Evolutionary conservation across 1,140 invertebrate genomes (phyloP), one percentile per base, ranked within the genome.

Genomic region (Drosophila cardini): DNA sequence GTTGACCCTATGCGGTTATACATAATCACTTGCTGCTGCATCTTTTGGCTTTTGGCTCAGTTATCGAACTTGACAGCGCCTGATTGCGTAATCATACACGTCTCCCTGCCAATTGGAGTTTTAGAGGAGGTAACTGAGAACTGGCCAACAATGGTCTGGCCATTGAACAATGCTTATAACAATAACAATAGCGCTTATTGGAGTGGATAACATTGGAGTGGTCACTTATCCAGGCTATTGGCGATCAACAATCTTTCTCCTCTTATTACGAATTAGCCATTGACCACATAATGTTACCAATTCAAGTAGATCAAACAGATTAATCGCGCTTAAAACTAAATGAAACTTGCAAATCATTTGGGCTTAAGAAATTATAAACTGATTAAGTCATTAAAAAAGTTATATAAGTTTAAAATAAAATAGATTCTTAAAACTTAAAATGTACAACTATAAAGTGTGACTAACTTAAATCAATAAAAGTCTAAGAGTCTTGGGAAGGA

Each of bases 1-100:
- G 4, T 11, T 62, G 58, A 62, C 58, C 58, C 58, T 21, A 32
- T 15, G 58, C 38, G 58, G 58, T 10, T 46, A 6, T 15, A 61
- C 58, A 61, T 61, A 61, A 61, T 61, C 58, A 61, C 58, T 11
- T 61, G 58, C 50, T 34, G 58, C 45, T 56, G 34, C 53, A 56
- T 38, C 50, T 50, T 48, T 50, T 48, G 45, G 45, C 45, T 11
- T 18, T 40, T 13, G 55, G 55, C 36, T 61, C 58, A 26, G 43
- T 61, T 61, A 62, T 62, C 58, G 50, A 48, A 62, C 58, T 50
- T 62, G 58, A 62, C 58, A 62, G 58, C 58, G 58, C 58, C 15
- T 53, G 58, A 62, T 62, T 62, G 58, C 58, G 58, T 62, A 62
- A 62, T 62, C 58, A 62, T 50, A 62, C 32, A 60, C 57, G 57